phyloP scores from a whole-genome alignment of 1,140 invertebrate species.

The Notospermus geniculatus region DNA sequence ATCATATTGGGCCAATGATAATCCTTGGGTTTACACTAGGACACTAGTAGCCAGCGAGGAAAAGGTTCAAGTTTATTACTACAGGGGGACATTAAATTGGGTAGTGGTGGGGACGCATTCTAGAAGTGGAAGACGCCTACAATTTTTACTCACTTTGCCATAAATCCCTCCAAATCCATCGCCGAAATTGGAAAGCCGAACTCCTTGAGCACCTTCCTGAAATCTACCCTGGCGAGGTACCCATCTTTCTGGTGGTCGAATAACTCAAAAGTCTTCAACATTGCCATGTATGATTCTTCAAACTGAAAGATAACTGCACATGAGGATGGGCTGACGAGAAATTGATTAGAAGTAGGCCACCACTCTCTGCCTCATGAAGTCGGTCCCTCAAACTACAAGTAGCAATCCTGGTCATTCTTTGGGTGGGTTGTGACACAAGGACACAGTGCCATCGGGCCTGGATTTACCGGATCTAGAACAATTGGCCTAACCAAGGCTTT shows the following conservation, averaged over 20 bases:
- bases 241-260: constrained; percentile 45
- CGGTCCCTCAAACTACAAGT: too few relatives aligned
- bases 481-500: too few relatives aligned
- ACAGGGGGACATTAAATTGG: background rate
- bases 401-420: too few relatives aligned
- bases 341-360: too few relatives aligned
- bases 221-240: constrained; percentile 38
- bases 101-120: background rate
- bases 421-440: too few relatives aligned
- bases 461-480: too few relatives aligned
- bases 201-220: constrained; percentile 41
- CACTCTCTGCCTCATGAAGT: background rate
- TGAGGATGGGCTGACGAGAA: too few relatives aligned
- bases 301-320: constrained; percentile 31
- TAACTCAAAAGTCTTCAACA: constrained; percentile 38
- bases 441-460: too few relatives aligned
- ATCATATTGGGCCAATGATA: too few relatives aligned
- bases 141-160: constrained; percentile 27
- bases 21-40: too few relatives aligned
- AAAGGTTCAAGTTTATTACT: background rate
- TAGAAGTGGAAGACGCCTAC: background rate
- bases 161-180: constrained; percentile 33
- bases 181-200: constrained; percentile 42
- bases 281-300: constrained; percentile 40
- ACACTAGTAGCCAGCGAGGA: too few relatives aligned